phyloP scores from a whole-genome alignment of 2,797 vertebrate genomes.

The Clarias platycephalus region DNA sequence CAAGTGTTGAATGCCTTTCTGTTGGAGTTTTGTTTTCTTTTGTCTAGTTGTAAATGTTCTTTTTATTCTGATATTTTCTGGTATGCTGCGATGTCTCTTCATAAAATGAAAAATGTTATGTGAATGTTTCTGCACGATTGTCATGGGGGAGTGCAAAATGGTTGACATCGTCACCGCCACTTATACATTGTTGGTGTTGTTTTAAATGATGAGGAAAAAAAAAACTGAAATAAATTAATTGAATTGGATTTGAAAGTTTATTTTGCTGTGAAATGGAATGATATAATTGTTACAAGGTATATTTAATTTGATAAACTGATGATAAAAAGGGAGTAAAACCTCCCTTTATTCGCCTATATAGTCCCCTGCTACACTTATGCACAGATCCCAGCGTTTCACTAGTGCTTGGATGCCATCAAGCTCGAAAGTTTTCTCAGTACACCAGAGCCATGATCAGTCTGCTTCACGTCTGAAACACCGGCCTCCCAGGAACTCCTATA shows the following conservation, averaged over 20 bases:
- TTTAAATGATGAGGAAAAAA: constrained; percentile 51
- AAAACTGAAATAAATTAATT: constrained; percentile 48
- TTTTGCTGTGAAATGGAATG: constrained; percentile 17
- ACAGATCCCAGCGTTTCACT: too few relatives aligned
- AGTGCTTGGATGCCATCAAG: too few relatives aligned
- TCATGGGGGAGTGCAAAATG: constrained; percentile 50
- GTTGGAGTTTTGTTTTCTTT: constrained; percentile 45
- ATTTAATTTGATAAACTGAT: background rate
- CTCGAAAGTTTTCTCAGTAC: too few relatives aligned
- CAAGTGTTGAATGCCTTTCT: constrained; percentile 53
- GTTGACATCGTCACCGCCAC: constrained; percentile 53
- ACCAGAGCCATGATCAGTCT: too few relatives aligned
- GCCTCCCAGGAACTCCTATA: too few relatives aligned
- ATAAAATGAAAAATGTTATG: constrained; percentile 51
- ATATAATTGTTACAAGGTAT: background rate
- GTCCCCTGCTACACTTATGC: too few relatives aligned
- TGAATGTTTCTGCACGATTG: constrained; percentile 58
- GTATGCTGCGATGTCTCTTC: constrained; percentile 54
- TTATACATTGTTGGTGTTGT: constrained; percentile 61
- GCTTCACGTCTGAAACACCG: too few relatives aligned
- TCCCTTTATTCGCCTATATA: too few relatives aligned
- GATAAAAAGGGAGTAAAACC: too few relatives aligned
- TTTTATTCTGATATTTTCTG: constrained; percentile 48
- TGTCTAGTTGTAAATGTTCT: constrained; percentile 47
- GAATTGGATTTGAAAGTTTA: constrained; percentile 34